Evolutionary conservation across 2,797 vertebrate genomes (phyloP).

Genomic region (Esox lucius): DNA sequence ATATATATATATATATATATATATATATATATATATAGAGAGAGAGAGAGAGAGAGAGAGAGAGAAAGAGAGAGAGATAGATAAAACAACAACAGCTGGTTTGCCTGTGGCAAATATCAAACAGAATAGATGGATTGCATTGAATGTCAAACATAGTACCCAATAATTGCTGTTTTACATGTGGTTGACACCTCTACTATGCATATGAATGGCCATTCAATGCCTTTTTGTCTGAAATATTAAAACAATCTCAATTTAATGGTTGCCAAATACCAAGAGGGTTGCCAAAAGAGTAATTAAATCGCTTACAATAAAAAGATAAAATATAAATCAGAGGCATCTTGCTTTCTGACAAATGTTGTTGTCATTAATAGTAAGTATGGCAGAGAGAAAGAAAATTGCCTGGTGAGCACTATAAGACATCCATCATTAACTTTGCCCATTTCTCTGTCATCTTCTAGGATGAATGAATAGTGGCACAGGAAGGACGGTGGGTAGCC

Average conservation of each 20-base stretch:
- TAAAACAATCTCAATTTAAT: slow-evolving; percentile 12
- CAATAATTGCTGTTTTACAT: slow-evolving; percentile 33
- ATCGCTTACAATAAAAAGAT: slow-evolving; percentile 26
- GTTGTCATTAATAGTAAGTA: slow-evolving; percentile 25
- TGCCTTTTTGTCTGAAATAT: slow-evolving; percentile 32
- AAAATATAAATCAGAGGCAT: not conserved
- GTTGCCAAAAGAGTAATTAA: not conserved
- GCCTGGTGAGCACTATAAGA: slow-evolving; percentile 23
- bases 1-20: too few species aligned
- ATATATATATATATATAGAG: too few species aligned
- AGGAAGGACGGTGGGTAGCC: slow-evolving; percentile 46
- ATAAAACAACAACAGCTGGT: slow-evolving; percentile 59
- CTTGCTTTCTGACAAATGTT: slow-evolving; percentile 11
- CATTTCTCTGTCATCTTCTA: slow-evolving; percentile 35
- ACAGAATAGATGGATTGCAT: slow-evolving; percentile 41
- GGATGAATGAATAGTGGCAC: slow-evolving; percentile 56
- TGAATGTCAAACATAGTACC: slow-evolving; percentile 29
- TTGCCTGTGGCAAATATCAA: slow-evolving; percentile 49
- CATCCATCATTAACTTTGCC: slow-evolving; percentile 57
- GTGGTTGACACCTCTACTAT: slow-evolving; percentile 25
- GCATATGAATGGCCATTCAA: slow-evolving; percentile 19
- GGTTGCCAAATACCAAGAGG: slow-evolving; percentile 6
- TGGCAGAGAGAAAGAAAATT: slow-evolving; percentile 26
- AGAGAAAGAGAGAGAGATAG: too few species aligned
- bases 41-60: too few species aligned